Evolutionary conservation across 2,113 vertebrate genomes (phyloP).

Genomic region (Paramisgurnus dabryanus): DNA sequence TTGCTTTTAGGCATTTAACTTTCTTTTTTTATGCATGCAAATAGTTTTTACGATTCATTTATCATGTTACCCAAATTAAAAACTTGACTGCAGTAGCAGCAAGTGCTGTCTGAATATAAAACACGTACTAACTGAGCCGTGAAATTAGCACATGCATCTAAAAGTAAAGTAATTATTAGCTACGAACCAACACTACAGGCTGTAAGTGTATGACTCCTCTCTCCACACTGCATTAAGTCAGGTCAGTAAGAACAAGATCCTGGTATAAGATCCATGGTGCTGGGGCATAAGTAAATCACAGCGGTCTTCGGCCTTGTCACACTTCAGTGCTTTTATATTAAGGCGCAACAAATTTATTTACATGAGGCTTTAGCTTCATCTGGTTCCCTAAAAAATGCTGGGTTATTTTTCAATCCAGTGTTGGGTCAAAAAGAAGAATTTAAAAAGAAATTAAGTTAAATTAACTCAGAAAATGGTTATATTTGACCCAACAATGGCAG

Average conservation of each 20-base stretch:
- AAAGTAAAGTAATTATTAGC: slow-evolving; percentile 14
- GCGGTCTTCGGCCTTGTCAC: neutral
- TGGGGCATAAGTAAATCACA: slow-evolving; percentile 21
- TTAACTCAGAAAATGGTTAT: no score
- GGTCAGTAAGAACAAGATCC: neutral
- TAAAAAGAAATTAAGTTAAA: no score
- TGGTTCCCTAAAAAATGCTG: neutral
- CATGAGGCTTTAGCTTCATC: neutral
- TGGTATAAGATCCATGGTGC: neutral
- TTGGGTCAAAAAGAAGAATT: no score
- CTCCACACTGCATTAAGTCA: slow-evolving; percentile 1
- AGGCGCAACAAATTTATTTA: neutral
- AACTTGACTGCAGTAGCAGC: neutral
- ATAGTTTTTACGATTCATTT: neutral
- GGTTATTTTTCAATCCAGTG: no score
- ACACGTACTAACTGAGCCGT: neutral
- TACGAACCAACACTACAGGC: neutral
- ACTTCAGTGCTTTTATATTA: slow-evolving; percentile 19
- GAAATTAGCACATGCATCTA: neutral
- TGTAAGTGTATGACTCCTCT: slow-evolving; percentile 7
- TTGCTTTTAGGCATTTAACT: no score
- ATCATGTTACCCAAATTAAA: neutral
- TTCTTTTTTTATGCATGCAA: no score
- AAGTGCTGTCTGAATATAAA: neutral
- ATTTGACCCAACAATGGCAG: no score